Evolutionary conservation across 2,888 invertebrate genomes (phyloP).

Genomic region (Spicauda simplicius): DNA sequence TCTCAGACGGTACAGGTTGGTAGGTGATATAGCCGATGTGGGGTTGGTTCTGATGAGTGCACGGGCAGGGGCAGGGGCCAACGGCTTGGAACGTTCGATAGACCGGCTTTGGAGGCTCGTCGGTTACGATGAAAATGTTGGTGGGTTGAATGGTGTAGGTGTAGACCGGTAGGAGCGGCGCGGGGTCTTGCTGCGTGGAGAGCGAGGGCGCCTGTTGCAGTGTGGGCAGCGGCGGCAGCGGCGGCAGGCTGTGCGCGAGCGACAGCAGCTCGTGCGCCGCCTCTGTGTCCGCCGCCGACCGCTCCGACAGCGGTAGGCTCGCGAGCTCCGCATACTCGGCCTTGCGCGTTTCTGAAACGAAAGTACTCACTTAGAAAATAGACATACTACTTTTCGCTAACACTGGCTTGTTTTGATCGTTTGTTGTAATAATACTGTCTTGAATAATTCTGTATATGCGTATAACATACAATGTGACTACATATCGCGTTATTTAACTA

Average conservation of each 20-base stretch:
- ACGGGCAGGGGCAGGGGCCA: slow-evolving; percentile 52
- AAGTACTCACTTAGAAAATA: too few relatives aligned
- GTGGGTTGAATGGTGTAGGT: slow-evolving; percentile 88
- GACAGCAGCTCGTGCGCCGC: slow-evolving; percentile 93
- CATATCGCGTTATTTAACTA: too few relatives aligned
- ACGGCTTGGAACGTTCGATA: slow-evolving; percentile 62
- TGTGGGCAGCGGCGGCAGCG: slow-evolving; percentile 89
- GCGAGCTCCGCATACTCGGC: slow-evolving; percentile 72
- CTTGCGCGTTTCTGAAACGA: slow-evolving; percentile 48
- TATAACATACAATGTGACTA: too few relatives aligned
- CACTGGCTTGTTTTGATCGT: too few relatives aligned
- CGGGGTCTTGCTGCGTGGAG: slow-evolving; percentile 75
- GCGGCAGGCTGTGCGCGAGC: slow-evolving; percentile 91
- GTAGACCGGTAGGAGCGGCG: slow-evolving; percentile 73
- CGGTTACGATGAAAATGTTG: slow-evolving; percentile 67
- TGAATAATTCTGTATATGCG: too few relatives aligned
- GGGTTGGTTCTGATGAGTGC: slow-evolving; percentile 54
- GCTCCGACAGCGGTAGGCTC: slow-evolving; percentile 74
- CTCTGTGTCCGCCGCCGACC: slow-evolving; percentile 93
- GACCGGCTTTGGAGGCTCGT: slow-evolving; percentile 61
- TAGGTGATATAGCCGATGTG: slow-evolving; percentile 63
- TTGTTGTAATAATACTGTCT: too few relatives aligned
- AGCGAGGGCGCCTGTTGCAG: slow-evolving; percentile 70
- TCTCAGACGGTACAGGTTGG: slow-evolving; percentile 44
- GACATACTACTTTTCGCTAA: neutral